These are phyloP conservation scores for Aphrophora alni DNA, from an alignment of 2,888 invertebrate genomes.

Conservation along the genomic window DNA sequence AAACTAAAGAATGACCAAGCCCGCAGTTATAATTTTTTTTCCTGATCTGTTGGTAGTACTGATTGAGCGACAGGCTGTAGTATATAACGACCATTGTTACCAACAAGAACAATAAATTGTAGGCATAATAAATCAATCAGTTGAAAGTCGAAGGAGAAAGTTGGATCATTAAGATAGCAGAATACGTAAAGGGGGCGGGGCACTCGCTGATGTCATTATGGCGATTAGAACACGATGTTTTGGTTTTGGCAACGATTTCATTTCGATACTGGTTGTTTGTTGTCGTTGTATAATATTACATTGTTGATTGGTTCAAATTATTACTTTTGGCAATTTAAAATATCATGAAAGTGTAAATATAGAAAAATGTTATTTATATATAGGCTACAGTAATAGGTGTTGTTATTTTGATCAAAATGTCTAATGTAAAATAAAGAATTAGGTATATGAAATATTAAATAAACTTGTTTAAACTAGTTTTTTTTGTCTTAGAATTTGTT, in stretches of 20 bases:
- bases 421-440: too few relatives aligned
- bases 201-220: not conserved
- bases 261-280: not conserved
- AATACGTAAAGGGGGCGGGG: not conserved
- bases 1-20: not conserved
- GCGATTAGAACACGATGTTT: not conserved
- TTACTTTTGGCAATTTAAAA: too few relatives aligned
- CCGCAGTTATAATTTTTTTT: not conserved
- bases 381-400: too few relatives aligned
- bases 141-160: not conserved
- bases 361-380: too few relatives aligned
- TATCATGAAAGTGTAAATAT: too few relatives aligned
- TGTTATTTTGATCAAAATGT: too few relatives aligned
- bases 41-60: not conserved
- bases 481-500: too few relatives aligned
- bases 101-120: not conserved
- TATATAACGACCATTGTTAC: not conserved
- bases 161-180: not conserved
- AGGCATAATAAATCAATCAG: constrained; percentile 2
- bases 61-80: not conserved
- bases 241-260: not conserved
- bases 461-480: too few relatives aligned
- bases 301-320: too few relatives aligned
- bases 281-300: not conserved
- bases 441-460: too few relatives aligned